Evolutionary conservation across 2,113 vertebrate species (phyloP).

Genomic region (Anoplopoma fimbria): DNA sequence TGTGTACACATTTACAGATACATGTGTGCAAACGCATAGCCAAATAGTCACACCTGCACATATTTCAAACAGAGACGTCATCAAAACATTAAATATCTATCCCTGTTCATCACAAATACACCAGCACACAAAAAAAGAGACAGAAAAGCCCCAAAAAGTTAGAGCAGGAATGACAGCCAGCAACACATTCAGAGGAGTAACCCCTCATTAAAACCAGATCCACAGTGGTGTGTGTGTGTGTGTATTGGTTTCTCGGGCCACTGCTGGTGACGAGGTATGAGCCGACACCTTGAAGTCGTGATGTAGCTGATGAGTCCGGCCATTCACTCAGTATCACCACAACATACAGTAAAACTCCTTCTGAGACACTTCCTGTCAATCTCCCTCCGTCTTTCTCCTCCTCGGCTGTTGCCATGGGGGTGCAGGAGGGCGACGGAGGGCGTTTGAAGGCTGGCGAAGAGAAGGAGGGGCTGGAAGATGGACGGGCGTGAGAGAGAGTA

Average conservation of each 20-base stretch:
- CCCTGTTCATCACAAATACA: background rate
- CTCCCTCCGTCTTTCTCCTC: constrained; percentile 28
- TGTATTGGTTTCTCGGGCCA: constrained; percentile 13
- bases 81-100: constrained; percentile 17
- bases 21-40: background rate
- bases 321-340: constrained; percentile 45
- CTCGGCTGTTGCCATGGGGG: constrained; percentile 35
- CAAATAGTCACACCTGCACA: constrained; percentile 8
- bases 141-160: background rate
- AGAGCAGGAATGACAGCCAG: background rate
- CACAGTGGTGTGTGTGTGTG: constrained; percentile 6
- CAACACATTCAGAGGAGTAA: constrained; percentile 12
- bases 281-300: constrained; percentile 23
- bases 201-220: constrained; percentile 44
- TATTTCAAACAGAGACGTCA: constrained; percentile 28
- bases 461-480: constrained; percentile 26
- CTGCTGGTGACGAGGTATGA: constrained; percentile 26
- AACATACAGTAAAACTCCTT: constrained; percentile 26
- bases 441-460: constrained; percentile 43
- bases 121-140: constrained; percentile 10
- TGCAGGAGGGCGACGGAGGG: constrained; percentile 17
- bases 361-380: constrained; percentile 33
- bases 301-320: constrained; percentile 56
- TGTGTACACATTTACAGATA: background rate
- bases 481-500: constrained; percentile 7